Percentiles rank a stretch among this genome's conserved stretches.
Conservation (phyloP, 2,113 vertebrate genomes). For the Zonotrichia leucophrys region DNA sequence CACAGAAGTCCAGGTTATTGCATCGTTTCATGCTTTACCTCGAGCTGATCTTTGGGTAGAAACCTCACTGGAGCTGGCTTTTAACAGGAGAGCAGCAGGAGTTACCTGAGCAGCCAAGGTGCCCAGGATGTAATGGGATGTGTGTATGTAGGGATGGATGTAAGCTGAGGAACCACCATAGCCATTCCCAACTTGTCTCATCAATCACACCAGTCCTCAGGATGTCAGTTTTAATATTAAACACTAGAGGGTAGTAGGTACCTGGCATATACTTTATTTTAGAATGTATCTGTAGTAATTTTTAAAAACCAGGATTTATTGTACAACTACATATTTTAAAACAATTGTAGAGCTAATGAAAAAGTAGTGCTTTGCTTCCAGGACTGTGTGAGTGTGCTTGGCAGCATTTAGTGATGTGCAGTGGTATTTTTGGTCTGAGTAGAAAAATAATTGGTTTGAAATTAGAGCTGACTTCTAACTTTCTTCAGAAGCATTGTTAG, state of each 20-base stretch:
- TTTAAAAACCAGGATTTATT: not conserved
- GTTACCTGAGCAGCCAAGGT: not conserved
- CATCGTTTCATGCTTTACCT: not conserved
- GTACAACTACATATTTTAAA: not conserved
- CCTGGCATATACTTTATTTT: not conserved
- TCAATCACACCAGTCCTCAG: not conserved
- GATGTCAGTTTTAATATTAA: not conserved
- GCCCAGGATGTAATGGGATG: rapidly evolving
- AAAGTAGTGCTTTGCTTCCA: not conserved
- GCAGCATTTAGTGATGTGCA: not conserved
- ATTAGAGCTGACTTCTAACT: not conserved
- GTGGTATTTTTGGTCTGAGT: not conserved
- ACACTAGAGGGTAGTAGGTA: conserved; percentile 59
- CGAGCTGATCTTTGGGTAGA: not conserved
- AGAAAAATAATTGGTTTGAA: not conserved
- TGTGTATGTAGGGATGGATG: not conserved
- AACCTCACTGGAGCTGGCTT: not conserved
- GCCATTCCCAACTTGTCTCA: not conserved
- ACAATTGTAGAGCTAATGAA: not conserved
- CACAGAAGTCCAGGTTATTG: rapidly evolving
- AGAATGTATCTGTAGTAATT: rapidly evolving
- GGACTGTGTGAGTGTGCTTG: rapidly evolving
- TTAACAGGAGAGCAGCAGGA: not conserved
- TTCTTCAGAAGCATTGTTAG: not conserved
- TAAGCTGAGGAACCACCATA: not conserved